Conservation (phyloP, 2,797 vertebrate genomes). For the Melanogrammus aeglefinus region DNA sequence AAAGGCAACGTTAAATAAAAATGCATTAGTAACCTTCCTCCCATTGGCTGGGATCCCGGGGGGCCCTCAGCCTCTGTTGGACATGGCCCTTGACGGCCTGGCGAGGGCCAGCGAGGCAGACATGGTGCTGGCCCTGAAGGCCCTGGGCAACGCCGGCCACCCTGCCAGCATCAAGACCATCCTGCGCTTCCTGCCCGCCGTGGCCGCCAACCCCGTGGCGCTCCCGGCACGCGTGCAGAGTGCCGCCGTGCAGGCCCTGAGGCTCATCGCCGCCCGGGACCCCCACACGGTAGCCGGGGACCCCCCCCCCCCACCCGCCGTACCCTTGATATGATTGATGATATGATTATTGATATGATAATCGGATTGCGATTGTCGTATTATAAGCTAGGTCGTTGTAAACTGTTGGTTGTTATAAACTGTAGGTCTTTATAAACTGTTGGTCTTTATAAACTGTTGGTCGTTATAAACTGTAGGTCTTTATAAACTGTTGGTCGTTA, state of each 20-base stretch:
- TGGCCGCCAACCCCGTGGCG: conserved; percentile 65
- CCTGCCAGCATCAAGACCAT: conserved; percentile 80
- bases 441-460: too few relatives aligned
- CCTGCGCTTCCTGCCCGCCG: conserved; percentile 76
- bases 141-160: conserved; percentile 84
- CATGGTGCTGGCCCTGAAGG: conserved; percentile 79
- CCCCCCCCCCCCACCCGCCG: neutral
- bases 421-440: too few relatives aligned
- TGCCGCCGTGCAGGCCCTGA: conserved; percentile 80
- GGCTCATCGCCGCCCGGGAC: conserved; percentile 77
- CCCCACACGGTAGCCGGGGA: conserved; percentile 72
- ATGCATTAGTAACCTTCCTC: neutral
- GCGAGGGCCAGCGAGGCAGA: conserved; percentile 66
- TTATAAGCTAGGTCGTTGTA: too few relatives aligned
- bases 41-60: neutral
- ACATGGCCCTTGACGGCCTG: conserved; percentile 73
- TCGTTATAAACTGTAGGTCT: too few relatives aligned
- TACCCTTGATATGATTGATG: neutral
- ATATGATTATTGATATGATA: neutral
- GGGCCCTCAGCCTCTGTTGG: conserved; percentile 74
- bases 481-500: too few relatives aligned
- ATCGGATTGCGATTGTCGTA: too few relatives aligned
- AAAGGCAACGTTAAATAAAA: too few relatives aligned
- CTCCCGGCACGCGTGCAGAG: conserved; percentile 68
- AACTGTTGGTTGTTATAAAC: too few relatives aligned